Evolutionary conservation across 2,113 vertebrate species (phyloP), one percentile per base, ranked within the genome.

Genomic region (Mormoops blainvillei): DNA sequence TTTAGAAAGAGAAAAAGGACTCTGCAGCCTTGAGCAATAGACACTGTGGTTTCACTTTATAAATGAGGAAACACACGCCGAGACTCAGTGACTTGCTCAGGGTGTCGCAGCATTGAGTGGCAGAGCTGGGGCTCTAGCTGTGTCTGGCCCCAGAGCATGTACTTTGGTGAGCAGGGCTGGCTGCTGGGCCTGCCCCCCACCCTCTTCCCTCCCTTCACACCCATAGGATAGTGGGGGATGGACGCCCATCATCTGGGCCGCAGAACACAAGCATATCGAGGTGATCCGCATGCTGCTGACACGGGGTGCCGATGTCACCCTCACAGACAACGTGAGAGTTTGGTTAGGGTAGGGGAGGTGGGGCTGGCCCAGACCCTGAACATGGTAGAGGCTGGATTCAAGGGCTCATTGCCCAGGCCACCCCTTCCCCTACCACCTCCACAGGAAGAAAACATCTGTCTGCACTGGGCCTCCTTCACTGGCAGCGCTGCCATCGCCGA

Each of bases 161-260:
- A 81, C 56, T 52, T 38, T 28, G 36, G 52, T 22, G 28, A 38
- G n/a, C 20, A 5, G 67, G n/a, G 13, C 38, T 2, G 24, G 73
- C 43, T 43, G 48, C 28, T 50, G 38, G 65, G 22, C 41, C 54
- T 19, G 28, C 24, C 14, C 68, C 50, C n/a, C 4, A 9, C 4
- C 24, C 18, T 26, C 26, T 14, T 7, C 4, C 22, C 3, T 26
- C n/a, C 19, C 48, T 81, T 61, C 63, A 38, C 41, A 7, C 65
- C 93, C 83, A 54, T 86, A 99, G 99, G 99, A 99, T 97, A 99
- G 98, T 0, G 99, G 99, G 0, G 99, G 99, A 16, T 99, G 99
- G 99, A 99, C 99, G 1, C 99, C 99, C 7, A 99, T 99, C 95
- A 99, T 99, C 97, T 99, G 99, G 99, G 99, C 99, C 0, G 99